Base-by-base conservation (phyloP, 2,797 vertebrate species). In the Anabacerthia variegaticeps region DNA sequence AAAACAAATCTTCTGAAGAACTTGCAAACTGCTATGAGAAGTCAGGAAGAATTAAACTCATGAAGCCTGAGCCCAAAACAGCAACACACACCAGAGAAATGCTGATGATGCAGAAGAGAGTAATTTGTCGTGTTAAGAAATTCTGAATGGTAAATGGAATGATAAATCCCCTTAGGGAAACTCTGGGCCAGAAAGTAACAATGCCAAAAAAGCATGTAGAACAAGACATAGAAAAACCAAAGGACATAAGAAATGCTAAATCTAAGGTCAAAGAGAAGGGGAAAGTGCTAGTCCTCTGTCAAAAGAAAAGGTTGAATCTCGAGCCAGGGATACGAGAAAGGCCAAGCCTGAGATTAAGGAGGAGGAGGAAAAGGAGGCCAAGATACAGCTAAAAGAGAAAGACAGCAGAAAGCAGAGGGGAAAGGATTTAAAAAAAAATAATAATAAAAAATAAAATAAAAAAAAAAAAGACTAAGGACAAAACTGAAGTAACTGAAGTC, bases 201-300 rank as follows among this genome's bases (percentile, higher is more conserved):
- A 63, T 72, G 63, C 17, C 36, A 59, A 92, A 79, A 92, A 93
- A 84, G 43, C n/a, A 41, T 55, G 63, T 79, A 79, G 61, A 95
- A 41, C 68, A 88, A 94, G 65, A 51, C 77, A 76, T 6, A 69
- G 67, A 72, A 78, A 93, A 93, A 91, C 65, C 0, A 0, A 87
- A 86, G 48, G 39, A 62, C 52, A 52, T 43, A 76, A 72, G 58
- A 94, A 91, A 93, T 69, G 37, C 48, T 91, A 88, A 72, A 28
- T 94, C 66, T 94, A 79, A 94, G 94, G 95, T 96, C 94, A 96
- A 92, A 91, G 22, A 88, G 46, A 89, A 79, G 26, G 43, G 63
- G 39, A 90, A 46, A 81, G 37, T 62, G 66, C 13, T 85, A 89
- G 79, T n/a, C 34, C 32, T 52, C 10, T 63, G 85, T 95, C 51